Evolutionary conservation across 2,797 vertebrate genomes (phyloP), one percentile per base, ranked within the genome.

Genomic region (Manis crassicaudata): DNA sequence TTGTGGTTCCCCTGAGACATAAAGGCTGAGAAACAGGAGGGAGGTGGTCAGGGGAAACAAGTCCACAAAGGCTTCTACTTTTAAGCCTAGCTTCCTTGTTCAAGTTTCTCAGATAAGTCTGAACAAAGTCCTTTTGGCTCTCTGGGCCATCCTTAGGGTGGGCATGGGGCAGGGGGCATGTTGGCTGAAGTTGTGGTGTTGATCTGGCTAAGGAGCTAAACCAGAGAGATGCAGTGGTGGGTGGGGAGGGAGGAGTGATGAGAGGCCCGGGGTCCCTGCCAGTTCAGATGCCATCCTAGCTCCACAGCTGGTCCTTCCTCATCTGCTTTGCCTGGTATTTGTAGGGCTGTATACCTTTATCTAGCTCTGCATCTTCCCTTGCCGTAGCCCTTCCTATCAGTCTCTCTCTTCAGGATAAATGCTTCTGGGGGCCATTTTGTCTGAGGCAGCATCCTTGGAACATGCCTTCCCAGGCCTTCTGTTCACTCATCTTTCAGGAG

Each of bases 341-440:
- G 29, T 40, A 52, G 67, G 29, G 27, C 35, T 68, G 1, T 37
- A 12, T 46, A 88, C 79, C 72, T 95, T 96, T 83, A 77, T 92
- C 86, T 94, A 1, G 6, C 7, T 77, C 40, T 40, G 58, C 25
- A 25, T 70, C 56, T 88, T 88, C 21, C 88, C 67, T 77, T n/a
- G 10, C 52, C 52, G 43, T 54, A n/a, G 52, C 37, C 65, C 52
- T 90, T 93, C 90, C 75, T 94, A 60, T 92, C 90, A 72, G 7
- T 94, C 60, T 95, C 73, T 86, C 43, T 23, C 40, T 87, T 58
- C 32, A 43, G 93, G 85, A 68, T 89, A 89, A 73, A 82, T 68
- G 85, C 86, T 95, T 70, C 6, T 52, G 58, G 67, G 93, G 95
- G 96, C 92, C 92, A 97, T 97, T 97, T 98, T 98, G 96, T 96